Percentiles rank a stretch among this genome's conserved stretches.
phyloP scores from a whole-genome alignment of 2,113 vertebrate species.

The Gymnorhina tibicen region DNA sequence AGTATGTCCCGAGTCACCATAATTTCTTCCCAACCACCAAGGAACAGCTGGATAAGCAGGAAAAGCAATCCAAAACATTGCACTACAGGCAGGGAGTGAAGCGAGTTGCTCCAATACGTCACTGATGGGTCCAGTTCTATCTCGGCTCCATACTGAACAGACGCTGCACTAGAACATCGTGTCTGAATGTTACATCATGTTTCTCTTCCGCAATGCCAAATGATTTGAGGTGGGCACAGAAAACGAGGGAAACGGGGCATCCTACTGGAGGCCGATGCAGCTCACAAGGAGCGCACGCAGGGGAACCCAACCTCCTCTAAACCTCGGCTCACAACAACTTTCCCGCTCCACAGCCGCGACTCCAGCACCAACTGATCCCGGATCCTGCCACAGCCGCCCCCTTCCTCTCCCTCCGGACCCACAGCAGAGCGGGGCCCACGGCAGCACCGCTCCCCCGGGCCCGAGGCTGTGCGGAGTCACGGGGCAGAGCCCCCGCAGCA shows the following conservation, averaged over 20 bases:
- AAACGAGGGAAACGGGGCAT: rapidly evolving
- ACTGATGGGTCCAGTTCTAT: rapidly evolving
- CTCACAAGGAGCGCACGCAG: no score
- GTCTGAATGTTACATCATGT: rapidly evolving
- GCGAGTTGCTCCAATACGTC: rapidly evolving
- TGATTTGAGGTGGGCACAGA: no score
- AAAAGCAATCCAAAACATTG: background rate
- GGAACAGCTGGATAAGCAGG: background rate
- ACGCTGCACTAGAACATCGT: rapidly evolving
- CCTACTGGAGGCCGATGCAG: background rate
- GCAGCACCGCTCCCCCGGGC: background rate
- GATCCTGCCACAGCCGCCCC: background rate
- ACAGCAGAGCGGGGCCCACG: no score
- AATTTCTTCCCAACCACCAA: background rate
- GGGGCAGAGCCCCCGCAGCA: background rate
- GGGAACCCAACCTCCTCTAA: rapidly evolving
- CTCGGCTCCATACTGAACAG: rapidly evolving
- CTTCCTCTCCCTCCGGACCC: background rate
- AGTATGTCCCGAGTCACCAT: background rate
- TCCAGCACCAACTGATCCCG: rapidly evolving
- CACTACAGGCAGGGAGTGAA: background rate
- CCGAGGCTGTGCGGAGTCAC: background rate
- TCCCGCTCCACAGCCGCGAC: rapidly evolving
- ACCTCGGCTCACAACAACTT: background rate
- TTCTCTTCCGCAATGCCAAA: background rate